Base-by-base conservation (phyloP, 2,888 invertebrate species). In the Drosophila macrothrix region DNA sequence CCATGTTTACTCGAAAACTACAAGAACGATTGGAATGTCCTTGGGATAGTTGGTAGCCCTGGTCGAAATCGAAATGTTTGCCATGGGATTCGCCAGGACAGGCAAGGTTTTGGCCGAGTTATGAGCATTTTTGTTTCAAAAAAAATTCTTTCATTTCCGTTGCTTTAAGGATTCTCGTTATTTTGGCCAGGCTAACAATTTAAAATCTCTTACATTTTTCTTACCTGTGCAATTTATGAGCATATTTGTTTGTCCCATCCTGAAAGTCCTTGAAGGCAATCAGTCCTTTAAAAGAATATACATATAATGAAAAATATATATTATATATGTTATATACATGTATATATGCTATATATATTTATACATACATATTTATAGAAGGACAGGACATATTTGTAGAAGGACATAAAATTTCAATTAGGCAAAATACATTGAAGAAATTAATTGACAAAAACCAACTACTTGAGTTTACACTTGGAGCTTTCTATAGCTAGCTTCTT, bases 381-480 rank as follows among this genome's bases (percentile, higher is more conserved):
- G 19, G 59, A 39, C 37, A 33, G 60, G 50, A 60, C 82, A 90
- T 90, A 88, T 31, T 31, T 31, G 2, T 16, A 9, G 10, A 41
- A 22, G 31, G 50, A 60, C 82, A 90, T 90, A 90, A 90, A 91
- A 91, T 90, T 91, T 91, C 91, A 91, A 91, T 91, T 91, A 88
- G 91, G 87, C 85, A 88, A 80, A 80, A 91, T 85, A 80, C 90
- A 88, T 90, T 91, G 84, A 82, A 78, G 83, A 91, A 91, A 90
- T 87, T 91, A 91, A 90, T 91, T 90, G 91, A 91, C 90, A 87
- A 85, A 83, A 84, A 77, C 80, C 79, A 75, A 75, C 75, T 85
- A 63, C 79, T 81, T 72, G 80, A 84, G 76, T 74, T 74, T 63
- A 67, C 67, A 50, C 66, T 80, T 71, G 60, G 22, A 60, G 59